phyloP scores from a whole-genome alignment of 2,888 invertebrate genomes.

The Opisthograptis luteolata region DNA sequence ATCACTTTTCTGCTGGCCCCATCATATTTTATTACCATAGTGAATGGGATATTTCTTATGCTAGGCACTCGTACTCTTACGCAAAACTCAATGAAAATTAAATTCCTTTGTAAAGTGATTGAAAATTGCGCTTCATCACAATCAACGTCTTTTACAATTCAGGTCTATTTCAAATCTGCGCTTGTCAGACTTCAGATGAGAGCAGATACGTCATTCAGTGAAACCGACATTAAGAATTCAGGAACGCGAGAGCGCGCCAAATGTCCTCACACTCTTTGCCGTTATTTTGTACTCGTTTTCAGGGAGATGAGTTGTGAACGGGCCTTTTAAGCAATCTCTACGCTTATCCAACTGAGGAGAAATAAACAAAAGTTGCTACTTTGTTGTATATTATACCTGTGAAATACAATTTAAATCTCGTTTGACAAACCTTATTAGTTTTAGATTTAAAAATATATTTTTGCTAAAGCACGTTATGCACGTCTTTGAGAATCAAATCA shows the following conservation, averaged over 20 bases:
- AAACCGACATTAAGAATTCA: slow-evolving; percentile 41
- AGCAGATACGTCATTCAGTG: slow-evolving; percentile 4
- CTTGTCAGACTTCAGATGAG: slow-evolving; percentile 1
- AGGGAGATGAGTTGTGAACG: neutral
- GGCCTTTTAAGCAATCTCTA: neutral
- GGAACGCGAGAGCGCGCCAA: slow-evolving; percentile 41
- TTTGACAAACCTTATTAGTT: no score
- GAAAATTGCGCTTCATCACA: neutral
- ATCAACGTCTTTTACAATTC: no score
- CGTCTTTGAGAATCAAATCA: no score
- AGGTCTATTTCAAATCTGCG: slow-evolving; percentile 2
- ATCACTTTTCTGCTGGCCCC: no score
- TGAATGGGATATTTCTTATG: no score
- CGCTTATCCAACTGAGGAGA: neutral
- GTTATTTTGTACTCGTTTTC: slow-evolving; percentile 23
- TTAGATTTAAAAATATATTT: no score
- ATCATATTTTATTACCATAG: no score
- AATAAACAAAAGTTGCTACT: neutral
- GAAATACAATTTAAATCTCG: no score
- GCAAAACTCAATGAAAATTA: no score
- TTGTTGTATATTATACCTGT: neutral
- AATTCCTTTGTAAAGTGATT: no score
- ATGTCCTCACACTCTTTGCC: slow-evolving; percentile 38
- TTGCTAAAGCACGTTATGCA: no score
- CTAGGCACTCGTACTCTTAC: no score